A percentile compares a stretch with the other conserved stretches of the same genome.
phyloP scores from a whole-genome alignment of 2,888 invertebrate genomes.

The Epicampocera succincta region DNA sequence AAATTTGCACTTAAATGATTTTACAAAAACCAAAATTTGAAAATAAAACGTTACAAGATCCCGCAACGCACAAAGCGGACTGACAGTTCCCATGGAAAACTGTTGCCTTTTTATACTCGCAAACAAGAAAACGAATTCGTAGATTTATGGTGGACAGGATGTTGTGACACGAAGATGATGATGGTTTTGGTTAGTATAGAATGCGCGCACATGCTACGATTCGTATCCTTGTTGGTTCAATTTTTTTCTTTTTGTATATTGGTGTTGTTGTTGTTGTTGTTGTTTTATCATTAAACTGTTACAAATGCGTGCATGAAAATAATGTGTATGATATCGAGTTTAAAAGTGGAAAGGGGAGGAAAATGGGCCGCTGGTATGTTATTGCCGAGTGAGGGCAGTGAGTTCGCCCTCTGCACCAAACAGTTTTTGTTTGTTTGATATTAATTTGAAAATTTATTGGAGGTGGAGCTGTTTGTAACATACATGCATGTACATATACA shows the following conservation, averaged over 20 bases:
- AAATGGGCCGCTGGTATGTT: not conserved
- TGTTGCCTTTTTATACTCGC: slow-evolving; percentile 62
- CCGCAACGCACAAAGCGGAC: slow-evolving; percentile 67
- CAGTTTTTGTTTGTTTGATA: slow-evolving; percentile 41
- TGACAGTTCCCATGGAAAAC: slow-evolving; percentile 47
- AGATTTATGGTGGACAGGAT: slow-evolving; percentile 41
- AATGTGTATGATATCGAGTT: slow-evolving; percentile 10
- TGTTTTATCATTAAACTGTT: slow-evolving; percentile 61
- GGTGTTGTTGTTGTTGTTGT: slow-evolving; percentile 27
- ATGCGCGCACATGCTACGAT: slow-evolving; percentile 63
- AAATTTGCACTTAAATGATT: slow-evolving; percentile 55
- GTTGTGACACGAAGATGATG: slow-evolving; percentile 23
- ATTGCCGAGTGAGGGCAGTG: not conserved
- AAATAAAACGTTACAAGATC: slow-evolving; percentile 65
- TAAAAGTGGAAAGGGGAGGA: not conserved
- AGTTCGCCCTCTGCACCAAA: slow-evolving; percentile 41
- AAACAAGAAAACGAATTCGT: slow-evolving; percentile 20
- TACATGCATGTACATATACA: too few species aligned
- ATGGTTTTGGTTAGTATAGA: not conserved
- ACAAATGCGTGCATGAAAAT: slow-evolving; percentile 66
- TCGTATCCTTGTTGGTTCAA: slow-evolving; percentile 45
- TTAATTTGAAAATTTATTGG: slow-evolving; percentile 37
- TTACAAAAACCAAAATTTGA: slow-evolving; percentile 52
- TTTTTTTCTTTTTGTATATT: not conserved
- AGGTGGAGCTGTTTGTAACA: slow-evolving; percentile 55